Percentiles rank a stretch among this genome's conserved stretches.
Evolutionary conservation across 2,797 vertebrate species (phyloP).

Genomic region (Xyrichtys novacula): DNA sequence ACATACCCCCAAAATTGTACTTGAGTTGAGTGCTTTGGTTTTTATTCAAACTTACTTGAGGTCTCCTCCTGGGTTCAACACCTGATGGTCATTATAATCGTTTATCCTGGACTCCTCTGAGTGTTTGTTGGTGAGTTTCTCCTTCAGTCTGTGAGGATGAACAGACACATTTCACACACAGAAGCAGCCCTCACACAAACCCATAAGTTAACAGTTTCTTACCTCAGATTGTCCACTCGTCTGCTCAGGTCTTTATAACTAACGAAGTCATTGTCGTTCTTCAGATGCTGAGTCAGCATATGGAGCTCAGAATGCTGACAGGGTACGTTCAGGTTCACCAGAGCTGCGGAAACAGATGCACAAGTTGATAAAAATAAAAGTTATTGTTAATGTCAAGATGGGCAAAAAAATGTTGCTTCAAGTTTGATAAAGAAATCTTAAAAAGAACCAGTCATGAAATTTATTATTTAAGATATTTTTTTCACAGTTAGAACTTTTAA

Average conservation of each 20-base stretch:
- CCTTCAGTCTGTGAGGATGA: background rate
- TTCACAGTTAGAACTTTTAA: no score
- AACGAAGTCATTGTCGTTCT: slow-evolving; percentile 14
- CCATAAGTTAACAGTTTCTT: background rate
- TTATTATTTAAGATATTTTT: no score
- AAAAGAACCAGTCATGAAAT: no score
- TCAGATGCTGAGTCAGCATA: slow-evolving; percentile 43
- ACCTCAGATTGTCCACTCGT: slow-evolving; percentile 24
- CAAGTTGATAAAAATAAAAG: no score
- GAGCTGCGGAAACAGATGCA: slow-evolving; percentile 27
- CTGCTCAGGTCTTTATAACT: slow-evolving; percentile 25
- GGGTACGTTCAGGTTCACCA: slow-evolving; percentile 34
- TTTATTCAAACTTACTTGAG: background rate
- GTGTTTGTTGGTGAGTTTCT: background rate
- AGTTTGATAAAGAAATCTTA: no score
- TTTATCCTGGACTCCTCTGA: background rate
- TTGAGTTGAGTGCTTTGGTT: background rate
- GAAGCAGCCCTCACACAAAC: background rate
- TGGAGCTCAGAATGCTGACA: slow-evolving; percentile 45
- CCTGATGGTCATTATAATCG: background rate
- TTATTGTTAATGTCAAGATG: no score
- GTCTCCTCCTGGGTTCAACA: background rate
- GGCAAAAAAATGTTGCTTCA: no score
- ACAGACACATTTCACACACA: background rate
- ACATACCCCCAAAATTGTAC: no score